Evolutionary conservation across 2,113 vertebrate genomes (phyloP), one percentile per base, ranked within the genome.

Genomic region (Labeo rohita): DNA sequence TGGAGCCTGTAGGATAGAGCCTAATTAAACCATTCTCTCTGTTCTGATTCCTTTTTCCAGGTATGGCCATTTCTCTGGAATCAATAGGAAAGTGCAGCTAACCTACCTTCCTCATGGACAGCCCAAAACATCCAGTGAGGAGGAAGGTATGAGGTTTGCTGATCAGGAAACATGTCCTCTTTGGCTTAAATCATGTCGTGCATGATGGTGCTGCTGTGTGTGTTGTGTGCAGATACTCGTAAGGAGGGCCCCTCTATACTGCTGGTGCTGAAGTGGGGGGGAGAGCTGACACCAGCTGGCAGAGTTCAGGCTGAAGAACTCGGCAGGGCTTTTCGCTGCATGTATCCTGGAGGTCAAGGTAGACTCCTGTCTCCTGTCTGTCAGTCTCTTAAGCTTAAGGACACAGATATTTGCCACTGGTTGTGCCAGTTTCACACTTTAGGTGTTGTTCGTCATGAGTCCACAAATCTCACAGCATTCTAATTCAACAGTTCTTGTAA

Each of bases 301-400:
- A 93, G 97, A 56, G 97, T 99, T 0, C 98, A 99, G 93, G 97
- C 98, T 0, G 98, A 99, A 89, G 97, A 99, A 89, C 97, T 99
- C 90, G 98, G 98, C 0, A 89, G 97, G 68, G 98, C 98, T 65
- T 99, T 99, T 85, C 96, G 98, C 89, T 99, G 98, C 87, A 99
- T 99, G 98, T 99, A 99, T 90, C 98, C 98, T 0, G 98, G 98
- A 88, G 98, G 98, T 63, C 98, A 99, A 95, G 98, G 98, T 99
- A 90, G 13, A 10, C 2, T 28, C 2, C 28, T 21, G 54, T n/a
- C 54, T 84, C 72, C 45, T 68, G 65, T 73, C 36, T 72, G 9
- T 59, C 2, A 10, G 12, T 43, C 43, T 23, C 4, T 70, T 8
- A 47, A 16, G 66, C 6, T 70, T 39, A 39, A 43, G 16, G 50